A percentile compares a stretch with the other conserved stretches of the same genome.
Conservation (phyloP, 2,113 vertebrate species). For the Hippocampus barbouri region DNA sequence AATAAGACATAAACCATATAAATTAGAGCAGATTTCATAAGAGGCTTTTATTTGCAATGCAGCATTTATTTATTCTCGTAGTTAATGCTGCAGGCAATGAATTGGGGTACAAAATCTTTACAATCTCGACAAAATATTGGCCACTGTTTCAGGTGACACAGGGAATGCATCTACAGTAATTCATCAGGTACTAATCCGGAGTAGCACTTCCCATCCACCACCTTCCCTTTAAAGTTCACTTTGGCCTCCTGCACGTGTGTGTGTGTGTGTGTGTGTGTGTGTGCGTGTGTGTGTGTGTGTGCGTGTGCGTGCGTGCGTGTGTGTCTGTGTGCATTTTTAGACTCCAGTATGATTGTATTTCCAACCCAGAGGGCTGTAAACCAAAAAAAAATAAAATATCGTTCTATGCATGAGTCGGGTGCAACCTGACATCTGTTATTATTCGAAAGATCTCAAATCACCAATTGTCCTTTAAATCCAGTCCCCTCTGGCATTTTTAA, state of each 20-base stretch:
- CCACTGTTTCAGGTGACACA: not conserved
- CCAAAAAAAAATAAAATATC: conserved; percentile 17
- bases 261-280: conserved; percentile 4
- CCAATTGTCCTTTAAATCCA: not conserved
- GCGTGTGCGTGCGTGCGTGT: conserved; percentile 11
- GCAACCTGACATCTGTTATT: conserved; percentile 64
- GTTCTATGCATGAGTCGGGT: conserved; percentile 74
- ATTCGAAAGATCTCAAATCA: conserved; percentile 46
- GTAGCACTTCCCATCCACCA: conserved; percentile 12
- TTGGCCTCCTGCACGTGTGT: conserved; percentile 12
- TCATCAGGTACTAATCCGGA: not conserved
- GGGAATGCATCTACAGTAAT: not conserved
- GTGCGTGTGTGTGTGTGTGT: conserved; percentile 7
- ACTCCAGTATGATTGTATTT: conserved; percentile 57
- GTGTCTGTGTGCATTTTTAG: conserved; percentile 10
- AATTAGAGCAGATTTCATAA: not conserved
- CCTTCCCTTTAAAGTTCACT: conserved; percentile 15
- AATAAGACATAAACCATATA: not conserved
- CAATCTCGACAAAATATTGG: no score
- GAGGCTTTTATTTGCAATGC: not conserved
- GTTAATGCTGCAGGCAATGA: not conserved
- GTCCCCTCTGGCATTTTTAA: conserved; percentile 38
- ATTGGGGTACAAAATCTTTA: not conserved
- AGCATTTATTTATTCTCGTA: not conserved
- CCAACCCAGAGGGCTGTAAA: conserved; percentile 41